Percentiles rank a stretch among this genome's conserved stretches.
Conservation (phyloP, 2,113 vertebrate species). For the Chionodraco myersi region DNA sequence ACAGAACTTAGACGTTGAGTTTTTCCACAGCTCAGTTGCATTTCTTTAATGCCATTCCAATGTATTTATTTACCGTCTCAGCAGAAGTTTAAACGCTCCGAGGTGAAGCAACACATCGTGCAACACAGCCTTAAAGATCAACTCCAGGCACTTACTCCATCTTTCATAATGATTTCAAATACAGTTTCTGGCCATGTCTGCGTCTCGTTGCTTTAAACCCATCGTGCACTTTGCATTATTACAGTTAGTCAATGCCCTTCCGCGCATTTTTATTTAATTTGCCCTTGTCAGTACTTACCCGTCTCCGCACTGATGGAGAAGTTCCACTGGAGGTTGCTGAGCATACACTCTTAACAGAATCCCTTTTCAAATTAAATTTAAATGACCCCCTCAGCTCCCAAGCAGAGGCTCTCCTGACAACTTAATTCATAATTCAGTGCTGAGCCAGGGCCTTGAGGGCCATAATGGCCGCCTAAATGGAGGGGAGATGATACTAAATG, state of each 20-base stretch:
- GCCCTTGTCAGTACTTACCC: slow-evolving; percentile 65
- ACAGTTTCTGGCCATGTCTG: slow-evolving; percentile 42
- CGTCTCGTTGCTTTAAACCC: slow-evolving; percentile 45
- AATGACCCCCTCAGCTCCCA: slow-evolving; percentile 84
- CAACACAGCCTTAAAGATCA: slow-evolving; percentile 24
- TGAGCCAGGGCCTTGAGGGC: slow-evolving; percentile 81
- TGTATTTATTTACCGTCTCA: slow-evolving; percentile 6
- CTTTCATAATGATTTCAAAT: slow-evolving; percentile 47
- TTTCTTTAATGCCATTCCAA: neutral
- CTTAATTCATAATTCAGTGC: slow-evolving; percentile 86
- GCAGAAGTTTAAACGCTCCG: slow-evolving; percentile 32
- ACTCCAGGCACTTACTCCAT: neutral
- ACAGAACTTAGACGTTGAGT: too few species aligned
- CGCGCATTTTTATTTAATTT: slow-evolving; percentile 68
- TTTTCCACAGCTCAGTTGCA: neutral
- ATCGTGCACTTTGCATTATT: slow-evolving; percentile 42
- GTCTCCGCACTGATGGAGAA: slow-evolving; percentile 67
- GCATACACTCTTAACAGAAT: slow-evolving; percentile 83
- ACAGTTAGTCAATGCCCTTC: slow-evolving; percentile 41
- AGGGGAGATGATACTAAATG: slow-evolving; percentile 80
- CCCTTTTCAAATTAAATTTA: slow-evolving; percentile 89
- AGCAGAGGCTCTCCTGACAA: slow-evolving; percentile 83
- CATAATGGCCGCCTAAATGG: slow-evolving; percentile 80
- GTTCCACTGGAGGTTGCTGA: slow-evolving; percentile 79
- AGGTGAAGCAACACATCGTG: slow-evolving; percentile 28